Base-by-base conservation (phyloP, 1,140 invertebrate genomes). In the Caerostris extrusa region DNA sequence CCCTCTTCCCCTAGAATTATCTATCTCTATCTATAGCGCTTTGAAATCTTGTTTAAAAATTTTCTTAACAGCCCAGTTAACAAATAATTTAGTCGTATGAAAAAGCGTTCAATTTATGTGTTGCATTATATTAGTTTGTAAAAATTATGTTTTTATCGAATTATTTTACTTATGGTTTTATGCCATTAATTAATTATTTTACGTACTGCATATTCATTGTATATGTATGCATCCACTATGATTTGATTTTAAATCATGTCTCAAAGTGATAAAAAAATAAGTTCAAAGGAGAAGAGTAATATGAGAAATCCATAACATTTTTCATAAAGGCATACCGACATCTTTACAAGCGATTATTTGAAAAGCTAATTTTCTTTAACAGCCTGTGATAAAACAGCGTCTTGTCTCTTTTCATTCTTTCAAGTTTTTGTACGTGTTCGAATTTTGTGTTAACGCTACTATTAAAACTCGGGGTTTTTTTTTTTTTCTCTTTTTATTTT, bases 351-450 rank as follows among this genome's bases (percentile, higher is more conserved):
- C 53, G 53, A 10, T 8, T 83, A 8, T 83, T 58, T 8, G 55
- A 57, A 55, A 53, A 77, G 53, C 55, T 83, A 83, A 83, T 83
- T 83, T 83, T 55, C 57, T 83, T 83, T 83, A 57, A 83, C 53
- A 83, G 14, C 82, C 6, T 58, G 17, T 56, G 82, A 83, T 57
- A 83, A 83, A 83, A 83, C n/a, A 58, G 55, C 17, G n/a, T 17
- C 82, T 10, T 3, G 3, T 5, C 19, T 34, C 34, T n/a, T 14
- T 83, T 83, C 57, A 83, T 57, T 83, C 82, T 83, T 58, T 58
- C 82, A 83, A 83, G 53, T 83, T 58, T 83, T 83, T 83, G n/a
- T 83, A 17, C 57, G 71, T 50, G 3, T 77, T 77, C 82, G 56
- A 57, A 19, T 57, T 83, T 58, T 55, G 82, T 83, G 82, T 83